A percentile compares a stretch with the other conserved stretches of the same genome.
phyloP scores from a whole-genome alignment of 2,888 invertebrate genomes.

The Andrena bucephala region DNA sequence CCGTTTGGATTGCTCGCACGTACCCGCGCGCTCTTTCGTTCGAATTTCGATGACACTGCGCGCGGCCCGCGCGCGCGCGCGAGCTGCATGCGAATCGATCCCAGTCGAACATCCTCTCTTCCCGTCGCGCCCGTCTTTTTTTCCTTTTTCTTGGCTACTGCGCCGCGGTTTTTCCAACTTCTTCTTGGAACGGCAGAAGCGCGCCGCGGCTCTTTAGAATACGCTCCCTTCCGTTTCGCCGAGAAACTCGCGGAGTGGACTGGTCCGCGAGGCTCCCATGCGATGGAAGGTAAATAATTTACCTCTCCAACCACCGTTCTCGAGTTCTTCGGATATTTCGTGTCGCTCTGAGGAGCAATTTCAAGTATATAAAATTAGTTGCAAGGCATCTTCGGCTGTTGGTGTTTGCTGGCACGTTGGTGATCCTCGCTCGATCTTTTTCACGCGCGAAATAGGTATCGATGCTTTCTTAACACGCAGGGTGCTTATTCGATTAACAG shows the following conservation, averaged over 20 bases:
- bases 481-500: too few relatives aligned
- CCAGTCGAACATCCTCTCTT: constrained; percentile 30
- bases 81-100: constrained; percentile 47
- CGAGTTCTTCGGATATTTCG: neutral
- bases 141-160: neutral
- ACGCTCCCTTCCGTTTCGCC: neutral
- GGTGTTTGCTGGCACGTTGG: too few relatives aligned
- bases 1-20: constrained; percentile 58
- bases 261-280: too few relatives aligned
- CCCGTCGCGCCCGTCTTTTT: constrained; percentile 10
- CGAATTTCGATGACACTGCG: constrained; percentile 60
- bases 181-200: constrained; percentile 15
- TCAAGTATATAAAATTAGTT: too few relatives aligned
- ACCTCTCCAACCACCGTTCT: neutral
- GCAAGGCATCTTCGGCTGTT: too few relatives aligned
- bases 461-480: too few relatives aligned
- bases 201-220: neutral
- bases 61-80: constrained; percentile 34
- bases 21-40: constrained; percentile 50
- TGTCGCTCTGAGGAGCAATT: too few relatives aligned
- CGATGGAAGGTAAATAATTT: neutral
- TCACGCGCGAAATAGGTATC: too few relatives aligned
- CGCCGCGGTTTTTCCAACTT: constrained; percentile 9
- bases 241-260: neutral
- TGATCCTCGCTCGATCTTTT: too few relatives aligned